phyloP scores from a whole-genome alignment of 2,797 vertebrate species.

The Leucoraja ocellata region DNA sequence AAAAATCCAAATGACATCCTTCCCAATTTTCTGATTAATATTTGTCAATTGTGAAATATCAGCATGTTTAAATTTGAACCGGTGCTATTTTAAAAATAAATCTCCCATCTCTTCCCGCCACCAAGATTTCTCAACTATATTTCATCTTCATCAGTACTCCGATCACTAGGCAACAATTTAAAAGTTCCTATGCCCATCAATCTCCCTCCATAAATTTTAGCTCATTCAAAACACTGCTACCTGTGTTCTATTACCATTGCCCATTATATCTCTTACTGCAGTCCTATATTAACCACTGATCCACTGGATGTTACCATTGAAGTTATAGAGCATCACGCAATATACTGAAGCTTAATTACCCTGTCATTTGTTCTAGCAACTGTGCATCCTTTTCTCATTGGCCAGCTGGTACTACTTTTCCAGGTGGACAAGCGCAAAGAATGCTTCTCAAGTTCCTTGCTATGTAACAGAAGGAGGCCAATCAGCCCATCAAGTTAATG shows the following conservation, averaged over 20 bases:
- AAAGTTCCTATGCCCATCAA: neutral
- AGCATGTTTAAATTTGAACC: neutral
- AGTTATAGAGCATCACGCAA: too few species aligned
- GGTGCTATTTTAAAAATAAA: neutral
- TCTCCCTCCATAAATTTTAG: neutral
- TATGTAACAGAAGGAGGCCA: too few species aligned
- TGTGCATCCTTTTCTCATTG: neutral
- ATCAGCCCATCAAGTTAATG: too few species aligned
- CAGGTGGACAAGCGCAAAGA: neutral
- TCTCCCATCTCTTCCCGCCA: neutral
- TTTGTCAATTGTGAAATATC: neutral
- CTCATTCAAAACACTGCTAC: neutral
- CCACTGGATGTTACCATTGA: too few species aligned
- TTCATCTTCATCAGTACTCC: neutral
- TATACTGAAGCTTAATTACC: too few species aligned
- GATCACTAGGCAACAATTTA: neutral
- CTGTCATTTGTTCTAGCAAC: too few species aligned
- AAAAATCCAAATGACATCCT: neutral
- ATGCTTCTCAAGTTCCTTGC: too few species aligned
- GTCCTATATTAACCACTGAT: too few species aligned
- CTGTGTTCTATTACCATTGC: too few species aligned
- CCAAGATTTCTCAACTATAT: neutral
- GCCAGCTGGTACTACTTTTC: neutral
- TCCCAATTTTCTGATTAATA: neutral
- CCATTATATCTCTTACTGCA: too few species aligned